Evolutionary conservation across 1,140 invertebrate genomes (phyloP).

Genomic region (Heliconius melpomene): DNA sequence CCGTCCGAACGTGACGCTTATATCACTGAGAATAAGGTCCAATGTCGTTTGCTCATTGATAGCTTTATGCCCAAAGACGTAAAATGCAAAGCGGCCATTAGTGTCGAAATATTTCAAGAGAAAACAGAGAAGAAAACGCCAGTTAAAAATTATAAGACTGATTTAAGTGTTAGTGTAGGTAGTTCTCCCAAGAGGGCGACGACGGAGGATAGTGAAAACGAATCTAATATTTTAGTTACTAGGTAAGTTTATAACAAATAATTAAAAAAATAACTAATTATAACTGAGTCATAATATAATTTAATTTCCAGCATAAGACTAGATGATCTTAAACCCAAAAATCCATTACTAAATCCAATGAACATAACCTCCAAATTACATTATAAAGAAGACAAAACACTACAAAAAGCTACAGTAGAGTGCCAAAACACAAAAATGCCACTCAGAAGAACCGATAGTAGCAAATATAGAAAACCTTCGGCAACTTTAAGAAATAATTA

Average conservation of each 20-base stretch:
- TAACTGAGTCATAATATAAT: background rate
- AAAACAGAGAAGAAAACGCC: slow-evolving; percentile 62
- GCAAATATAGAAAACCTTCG: slow-evolving; percentile 82
- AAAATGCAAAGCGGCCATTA: slow-evolving; percentile 81
- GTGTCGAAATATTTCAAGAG: slow-evolving; percentile 75
- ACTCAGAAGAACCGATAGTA: slow-evolving; percentile 83
- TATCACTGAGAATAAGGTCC: slow-evolving; percentile 83
- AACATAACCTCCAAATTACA: slow-evolving; percentile 87
- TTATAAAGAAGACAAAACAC: slow-evolving; percentile 89
- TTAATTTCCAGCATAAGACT: slow-evolving; percentile 75
- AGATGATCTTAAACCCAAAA: slow-evolving; percentile 83
- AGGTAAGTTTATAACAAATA: slow-evolving; percentile 53
- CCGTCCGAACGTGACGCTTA: slow-evolving; percentile 77
- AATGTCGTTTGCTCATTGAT: slow-evolving; percentile 81
- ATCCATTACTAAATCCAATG: slow-evolving; percentile 83
- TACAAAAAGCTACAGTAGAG: slow-evolving; percentile 85
- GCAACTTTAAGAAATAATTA: slow-evolving; percentile 83
- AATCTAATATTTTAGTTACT: slow-evolving; percentile 63
- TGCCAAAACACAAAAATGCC: slow-evolving; percentile 82
- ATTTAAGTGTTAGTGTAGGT: slow-evolving; percentile 74
- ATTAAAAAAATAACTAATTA: too few species aligned
- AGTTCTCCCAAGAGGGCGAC: slow-evolving; percentile 59
- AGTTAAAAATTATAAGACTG: slow-evolving; percentile 79
- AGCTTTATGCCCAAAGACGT: slow-evolving; percentile 82
- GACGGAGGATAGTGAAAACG: slow-evolving; percentile 49